These are phyloP conservation scores for Ricordea florida DNA, from an alignment of 92 coral and sea anemone species.

Conservation along the genomic window DNA sequence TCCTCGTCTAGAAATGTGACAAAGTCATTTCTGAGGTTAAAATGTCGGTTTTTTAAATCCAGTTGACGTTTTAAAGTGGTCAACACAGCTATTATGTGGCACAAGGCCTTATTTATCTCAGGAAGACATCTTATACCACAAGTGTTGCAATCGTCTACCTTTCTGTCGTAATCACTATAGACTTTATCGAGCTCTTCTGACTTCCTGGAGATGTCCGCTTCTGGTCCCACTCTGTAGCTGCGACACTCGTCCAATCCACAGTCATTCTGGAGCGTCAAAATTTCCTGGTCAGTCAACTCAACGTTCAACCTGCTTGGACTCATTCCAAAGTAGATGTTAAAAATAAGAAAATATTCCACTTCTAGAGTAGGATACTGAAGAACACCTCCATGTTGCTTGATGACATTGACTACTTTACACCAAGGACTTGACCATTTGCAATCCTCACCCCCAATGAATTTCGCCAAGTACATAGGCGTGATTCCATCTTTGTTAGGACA, in stretches of 20 bases:
- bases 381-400: slow-evolving; percentile 13
- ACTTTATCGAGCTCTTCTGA: neutral
- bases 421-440: slow-evolving; percentile 34
- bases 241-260: neutral
- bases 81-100: neutral
- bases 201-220: neutral
- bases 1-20: neutral
- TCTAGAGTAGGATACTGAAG: slow-evolving; percentile 40
- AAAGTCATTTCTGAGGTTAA: neutral
- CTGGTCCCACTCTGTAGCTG: neutral
- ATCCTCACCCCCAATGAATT: slow-evolving; percentile 6
- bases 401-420: slow-evolving; percentile 43
- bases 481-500: slow-evolving; percentile 66
- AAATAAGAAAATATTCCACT: slow-evolving; percentile 48
- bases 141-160: neutral
- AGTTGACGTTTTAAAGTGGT: too few relatives aligned
- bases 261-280: neutral
- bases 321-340: slow-evolving; percentile 1
- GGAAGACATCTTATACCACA: neutral
- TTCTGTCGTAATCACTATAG: neutral
- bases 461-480: slow-evolving; percentile 66
- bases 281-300: neutral
- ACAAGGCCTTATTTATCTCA: neutral
- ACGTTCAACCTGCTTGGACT: neutral
- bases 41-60: neutral